Evolutionary conservation across 2,888 invertebrate species (phyloP).

Genomic region (Caenorhabditis wallacei): DNA sequence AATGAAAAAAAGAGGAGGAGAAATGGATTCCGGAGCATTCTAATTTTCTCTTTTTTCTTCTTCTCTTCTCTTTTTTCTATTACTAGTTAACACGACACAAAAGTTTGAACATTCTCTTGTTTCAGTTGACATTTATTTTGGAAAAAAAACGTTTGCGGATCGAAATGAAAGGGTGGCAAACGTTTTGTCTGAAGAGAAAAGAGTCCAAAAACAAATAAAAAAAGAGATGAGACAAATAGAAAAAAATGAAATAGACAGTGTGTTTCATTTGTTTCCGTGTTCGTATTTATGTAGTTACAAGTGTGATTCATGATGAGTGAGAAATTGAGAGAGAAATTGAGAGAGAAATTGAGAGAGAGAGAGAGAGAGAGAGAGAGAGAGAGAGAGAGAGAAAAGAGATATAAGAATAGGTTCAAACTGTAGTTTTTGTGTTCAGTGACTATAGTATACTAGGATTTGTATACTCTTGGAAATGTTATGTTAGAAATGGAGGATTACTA

Average conservation of each 20-base stretch:
- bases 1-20: constrained; percentile 9
- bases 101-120: constrained; percentile 40
- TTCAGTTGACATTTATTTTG: constrained; percentile 33
- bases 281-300: not conserved
- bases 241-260: not conserved
- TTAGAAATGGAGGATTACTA: too few relatives aligned
- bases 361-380: too few relatives aligned
- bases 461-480: too few relatives aligned
- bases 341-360: too few relatives aligned
- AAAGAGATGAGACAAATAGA: constrained; percentile 23
- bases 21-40: constrained; percentile 33
- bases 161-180: constrained; percentile 27
- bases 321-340: not conserved
- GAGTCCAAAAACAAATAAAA: constrained; percentile 28
- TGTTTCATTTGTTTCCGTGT: constrained; percentile 8
- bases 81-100: constrained; percentile 14
- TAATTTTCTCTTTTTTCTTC: constrained; percentile 8
- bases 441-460: too few relatives aligned
- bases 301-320: not conserved
- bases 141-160: constrained; percentile 29
- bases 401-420: too few relatives aligned
- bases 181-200: constrained; percentile 24
- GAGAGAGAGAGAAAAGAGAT: too few relatives aligned
- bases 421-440: too few relatives aligned
- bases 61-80: constrained; percentile 1